Evolutionary conservation across 2,888 invertebrate species (phyloP).

Genomic region (Dusona sp.): DNA sequence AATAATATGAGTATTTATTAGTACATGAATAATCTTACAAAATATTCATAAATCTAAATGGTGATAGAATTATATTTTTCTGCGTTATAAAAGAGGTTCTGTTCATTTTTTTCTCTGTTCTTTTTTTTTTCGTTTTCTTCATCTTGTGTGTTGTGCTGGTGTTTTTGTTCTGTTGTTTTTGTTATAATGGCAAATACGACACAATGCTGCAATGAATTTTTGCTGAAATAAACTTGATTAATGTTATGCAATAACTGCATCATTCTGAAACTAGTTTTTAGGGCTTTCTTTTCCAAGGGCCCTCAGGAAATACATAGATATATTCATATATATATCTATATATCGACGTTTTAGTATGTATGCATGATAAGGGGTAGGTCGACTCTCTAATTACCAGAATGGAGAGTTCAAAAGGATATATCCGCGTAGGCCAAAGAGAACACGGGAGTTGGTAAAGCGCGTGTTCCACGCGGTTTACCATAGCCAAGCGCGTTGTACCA

Average conservation of each 20-base stretch:
- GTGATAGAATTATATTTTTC: too few relatives aligned
- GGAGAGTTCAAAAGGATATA: slow-evolving; percentile 68
- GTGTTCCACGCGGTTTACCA: slow-evolving; percentile 54
- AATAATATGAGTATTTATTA: too few relatives aligned
- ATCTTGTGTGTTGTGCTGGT: too few relatives aligned
- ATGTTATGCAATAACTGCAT: background rate
- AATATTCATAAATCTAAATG: too few relatives aligned
- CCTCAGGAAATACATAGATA: slow-evolving; percentile 49
- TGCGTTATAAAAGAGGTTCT: too few relatives aligned
- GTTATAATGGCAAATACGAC: too few relatives aligned
- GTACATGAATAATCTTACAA: too few relatives aligned
- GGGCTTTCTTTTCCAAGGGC: slow-evolving; percentile 36
- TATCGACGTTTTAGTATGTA: background rate
- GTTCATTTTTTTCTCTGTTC: too few relatives aligned
- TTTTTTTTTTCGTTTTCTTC: too few relatives aligned
- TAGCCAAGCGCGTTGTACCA: slow-evolving; percentile 42
- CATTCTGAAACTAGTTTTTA: slow-evolving; percentile 34
- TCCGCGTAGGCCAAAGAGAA: slow-evolving; percentile 17
- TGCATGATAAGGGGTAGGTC: background rate
- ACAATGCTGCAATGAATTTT: background rate
- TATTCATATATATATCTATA: too few relatives aligned
- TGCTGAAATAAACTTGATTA: background rate
- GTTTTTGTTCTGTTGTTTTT: too few relatives aligned
- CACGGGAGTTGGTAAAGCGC: slow-evolving; percentile 24
- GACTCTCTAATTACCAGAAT: slow-evolving; percentile 68